Evolutionary conservation across 1,140 invertebrate genomes (phyloP).

Genomic region (Drosophila sp.): DNA sequence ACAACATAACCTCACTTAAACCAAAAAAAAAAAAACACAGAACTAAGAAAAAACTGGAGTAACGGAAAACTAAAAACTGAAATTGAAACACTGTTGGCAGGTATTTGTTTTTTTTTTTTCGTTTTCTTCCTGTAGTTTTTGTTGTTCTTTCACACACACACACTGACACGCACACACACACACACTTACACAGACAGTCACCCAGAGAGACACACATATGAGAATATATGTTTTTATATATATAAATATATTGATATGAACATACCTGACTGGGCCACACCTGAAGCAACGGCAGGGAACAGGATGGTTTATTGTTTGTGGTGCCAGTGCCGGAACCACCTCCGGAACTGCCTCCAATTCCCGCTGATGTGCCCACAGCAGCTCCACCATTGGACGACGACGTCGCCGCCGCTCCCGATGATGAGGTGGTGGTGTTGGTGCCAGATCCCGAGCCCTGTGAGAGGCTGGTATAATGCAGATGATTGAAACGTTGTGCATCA

Average conservation of each 20-base stretch:
- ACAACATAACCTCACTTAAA: conserved; percentile 46
- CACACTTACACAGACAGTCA: conserved; percentile 10
- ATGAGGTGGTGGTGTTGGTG: conserved; percentile 42
- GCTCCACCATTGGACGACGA: conserved; percentile 29
- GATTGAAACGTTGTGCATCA: conserved; percentile 80
- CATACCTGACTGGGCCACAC: conserved; percentile 86
- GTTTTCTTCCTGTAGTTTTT: conserved; percentile 10
- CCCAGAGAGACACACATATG: conserved; percentile 16
- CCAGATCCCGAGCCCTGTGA: conserved; percentile 65
- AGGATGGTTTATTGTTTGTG: conserved; percentile 83
- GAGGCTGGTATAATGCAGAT: conserved; percentile 78
- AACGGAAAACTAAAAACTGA: conserved; percentile 29
- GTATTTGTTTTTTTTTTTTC: conserved; percentile 17
- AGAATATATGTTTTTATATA: background rate
- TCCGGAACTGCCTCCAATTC: conserved; percentile 5
- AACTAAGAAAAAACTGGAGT: background rate
- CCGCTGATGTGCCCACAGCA: conserved; percentile 22
- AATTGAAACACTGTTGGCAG: conserved; percentile 35
- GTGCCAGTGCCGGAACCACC: conserved; percentile 26
- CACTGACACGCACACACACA: conserved; percentile 11
- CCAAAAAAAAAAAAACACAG: conserved; percentile 13
- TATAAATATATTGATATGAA: background rate
- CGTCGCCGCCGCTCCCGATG: conserved; percentile 31
- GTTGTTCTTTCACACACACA: conserved; percentile 13
- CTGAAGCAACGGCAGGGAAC: conserved; percentile 86